phyloP scores from a whole-genome alignment of 2,888 invertebrate species.

The Conistra vaccinii region DNA sequence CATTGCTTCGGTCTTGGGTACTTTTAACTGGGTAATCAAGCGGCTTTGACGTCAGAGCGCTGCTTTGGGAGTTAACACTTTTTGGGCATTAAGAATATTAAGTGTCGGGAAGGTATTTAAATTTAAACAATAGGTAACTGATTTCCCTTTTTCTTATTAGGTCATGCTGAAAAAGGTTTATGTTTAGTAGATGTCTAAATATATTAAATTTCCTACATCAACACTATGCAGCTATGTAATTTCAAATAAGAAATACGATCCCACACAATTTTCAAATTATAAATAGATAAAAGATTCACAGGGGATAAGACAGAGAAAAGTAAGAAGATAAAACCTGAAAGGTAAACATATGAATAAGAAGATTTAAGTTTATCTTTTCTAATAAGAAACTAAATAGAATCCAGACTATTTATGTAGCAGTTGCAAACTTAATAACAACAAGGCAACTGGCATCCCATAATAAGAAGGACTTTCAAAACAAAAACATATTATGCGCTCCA shows the following conservation, averaged over 20 bases:
- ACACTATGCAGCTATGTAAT: not conserved
- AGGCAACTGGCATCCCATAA: not conserved
- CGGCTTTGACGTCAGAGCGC: conserved; percentile 45
- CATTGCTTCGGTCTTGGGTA: conserved; percentile 64
- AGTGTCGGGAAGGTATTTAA: not conserved
- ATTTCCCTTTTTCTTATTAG: not conserved
- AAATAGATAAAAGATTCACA: not conserved
- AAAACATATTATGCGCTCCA: conserved; percentile 36
- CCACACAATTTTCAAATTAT: not conserved
- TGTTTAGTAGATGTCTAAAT: not conserved
- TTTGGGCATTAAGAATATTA: conserved; percentile 8
- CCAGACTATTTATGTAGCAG: not conserved
- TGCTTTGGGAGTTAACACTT: not conserved
- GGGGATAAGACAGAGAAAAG: not conserved
- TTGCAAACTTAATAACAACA: conserved; percentile 11
- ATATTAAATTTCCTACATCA: not conserved
- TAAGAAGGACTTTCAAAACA: not conserved
- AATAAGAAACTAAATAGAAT: conserved; percentile 32
- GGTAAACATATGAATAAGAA: not conserved
- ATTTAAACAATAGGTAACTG: not conserved
- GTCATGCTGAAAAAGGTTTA: not conserved
- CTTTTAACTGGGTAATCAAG: conserved; percentile 61
- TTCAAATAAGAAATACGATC: not conserved
- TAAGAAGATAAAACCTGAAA: not conserved
- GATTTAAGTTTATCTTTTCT: conserved; percentile 7